Evolutionary conservation across 2,113 vertebrate species (phyloP).

Genomic region (Erythrolamprus reginae): DNA sequence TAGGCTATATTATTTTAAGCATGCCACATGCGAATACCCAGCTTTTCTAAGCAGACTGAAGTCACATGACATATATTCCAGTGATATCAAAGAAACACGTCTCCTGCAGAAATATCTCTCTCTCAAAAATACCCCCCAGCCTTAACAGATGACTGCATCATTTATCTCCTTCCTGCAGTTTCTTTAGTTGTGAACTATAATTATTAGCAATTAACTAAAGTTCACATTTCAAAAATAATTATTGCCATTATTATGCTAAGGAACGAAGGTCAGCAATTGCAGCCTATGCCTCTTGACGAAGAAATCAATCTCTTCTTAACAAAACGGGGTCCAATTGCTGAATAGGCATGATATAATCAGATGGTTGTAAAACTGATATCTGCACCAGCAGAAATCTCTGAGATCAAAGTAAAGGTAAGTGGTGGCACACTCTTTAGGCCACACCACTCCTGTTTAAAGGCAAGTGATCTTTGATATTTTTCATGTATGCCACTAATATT

Average conservation of each 20-base stretch:
- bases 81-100: neutral
- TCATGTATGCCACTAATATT: neutral
- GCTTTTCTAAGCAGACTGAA: neutral
- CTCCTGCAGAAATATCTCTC: neutral
- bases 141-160: neutral
- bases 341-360: neutral
- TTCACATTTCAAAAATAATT: conserved; percentile 5
- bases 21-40: neutral
- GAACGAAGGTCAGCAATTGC: conserved; percentile 1
- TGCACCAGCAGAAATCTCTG: neutral
- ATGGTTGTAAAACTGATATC: neutral
- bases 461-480: neutral
- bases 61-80: neutral
- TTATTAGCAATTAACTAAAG: neutral
- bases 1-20: neutral
- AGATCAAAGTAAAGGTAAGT: neutral
- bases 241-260: neutral
- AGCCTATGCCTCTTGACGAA: neutral
- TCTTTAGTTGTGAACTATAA: neutral
- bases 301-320: neutral
- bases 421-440: neutral
- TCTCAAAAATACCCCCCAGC: neutral
- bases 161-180: neutral
- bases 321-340: neutral
- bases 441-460: neutral